A percentile compares a stretch with the other conserved stretches of the same genome.
phyloP scores from a whole-genome alignment of 2,888 invertebrate genomes.

The Hydraecia micacea region DNA sequence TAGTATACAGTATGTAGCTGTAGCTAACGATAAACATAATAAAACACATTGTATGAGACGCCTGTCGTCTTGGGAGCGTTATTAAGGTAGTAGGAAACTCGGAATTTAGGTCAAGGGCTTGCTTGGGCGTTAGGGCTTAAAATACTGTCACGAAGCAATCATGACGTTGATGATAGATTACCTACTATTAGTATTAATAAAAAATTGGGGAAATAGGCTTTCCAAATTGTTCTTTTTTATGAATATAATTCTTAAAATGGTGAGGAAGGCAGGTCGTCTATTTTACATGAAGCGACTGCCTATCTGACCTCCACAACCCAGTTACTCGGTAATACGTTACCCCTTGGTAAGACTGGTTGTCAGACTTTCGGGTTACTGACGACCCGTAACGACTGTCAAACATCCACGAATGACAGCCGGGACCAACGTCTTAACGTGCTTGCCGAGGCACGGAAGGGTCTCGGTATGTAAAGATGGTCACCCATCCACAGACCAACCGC shows the following conservation, averaged over 20 bases:
- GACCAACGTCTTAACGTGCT: too few relatives aligned
- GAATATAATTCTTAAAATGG: neutral
- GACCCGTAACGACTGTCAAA: too few relatives aligned
- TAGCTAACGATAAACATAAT: conserved; percentile 41
- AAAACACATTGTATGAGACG: conserved; percentile 38
- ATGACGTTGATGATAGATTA: neutral
- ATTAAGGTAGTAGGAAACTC: neutral
- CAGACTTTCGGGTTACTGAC: too few relatives aligned
- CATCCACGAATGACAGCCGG: too few relatives aligned
- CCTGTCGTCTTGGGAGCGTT: conserved; percentile 21
- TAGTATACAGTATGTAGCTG: neutral
- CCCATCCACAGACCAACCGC: too few relatives aligned
- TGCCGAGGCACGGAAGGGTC: too few relatives aligned
- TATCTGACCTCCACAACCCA: too few relatives aligned
- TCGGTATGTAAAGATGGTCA: too few relatives aligned
- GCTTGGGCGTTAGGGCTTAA: neutral
- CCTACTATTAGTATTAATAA: neutral
- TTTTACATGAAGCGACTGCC: too few relatives aligned
- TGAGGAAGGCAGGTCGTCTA: neutral
- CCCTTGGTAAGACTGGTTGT: too few relatives aligned
- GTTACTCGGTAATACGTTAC: too few relatives aligned
- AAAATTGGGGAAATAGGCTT: neutral
- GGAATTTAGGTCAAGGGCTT: conserved; percentile 23
- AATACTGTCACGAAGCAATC: neutral
- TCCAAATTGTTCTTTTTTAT: too few relatives aligned